Evolutionary conservation across 1,140 invertebrate species (phyloP), one percentile per base, ranked within the genome.

Genomic region (Thereuonema tuberculata): DNA sequence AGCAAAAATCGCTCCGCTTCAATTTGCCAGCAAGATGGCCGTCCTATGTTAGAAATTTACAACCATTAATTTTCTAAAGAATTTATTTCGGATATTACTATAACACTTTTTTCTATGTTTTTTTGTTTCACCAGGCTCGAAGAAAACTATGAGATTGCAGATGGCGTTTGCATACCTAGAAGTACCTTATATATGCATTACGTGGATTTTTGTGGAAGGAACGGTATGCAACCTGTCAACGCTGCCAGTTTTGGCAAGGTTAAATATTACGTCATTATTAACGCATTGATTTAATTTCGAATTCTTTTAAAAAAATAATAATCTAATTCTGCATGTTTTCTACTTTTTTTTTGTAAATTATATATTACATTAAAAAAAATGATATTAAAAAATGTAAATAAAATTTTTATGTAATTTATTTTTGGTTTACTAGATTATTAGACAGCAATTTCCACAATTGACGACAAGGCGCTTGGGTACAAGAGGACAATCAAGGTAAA

Each of bases 161-260:
- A 80, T 53, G 78, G 78, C 2, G 78, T 80, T 0, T 81, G 79
- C 66, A 78, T 81, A 27, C 79, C 79, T 1, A 65, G 79, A 29
- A 78, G 75, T 64, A 75, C 77, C 1, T 67, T 81, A 31, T 81
- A 80, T 63, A 69, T 72, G 28, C 78, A 81, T 65, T 81, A 81
- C 66, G 71, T 78, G 21, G 76, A 80, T 60, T 80, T 77, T 68
- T 80, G 78, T 64, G 68, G 70, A 52, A 73, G 70, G 53, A 74
- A 74, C 53, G 70, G 72, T 58, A 73, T 75, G 43, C 74, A 77
- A 59, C 79, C 79, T 0, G 77, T 81, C 56, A 80, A 80, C 63
- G 79, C 79, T 1, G 79, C 79, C 21, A 79, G 77, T 60, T 81
- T 81, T 65, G 79, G 79, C 56, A 81, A 81, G 74, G 78, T 79